These are phyloP conservation scores for Drosophila mauritiana DNA, from an alignment of 1,140 invertebrate species.

Conservation along the genomic window DNA sequence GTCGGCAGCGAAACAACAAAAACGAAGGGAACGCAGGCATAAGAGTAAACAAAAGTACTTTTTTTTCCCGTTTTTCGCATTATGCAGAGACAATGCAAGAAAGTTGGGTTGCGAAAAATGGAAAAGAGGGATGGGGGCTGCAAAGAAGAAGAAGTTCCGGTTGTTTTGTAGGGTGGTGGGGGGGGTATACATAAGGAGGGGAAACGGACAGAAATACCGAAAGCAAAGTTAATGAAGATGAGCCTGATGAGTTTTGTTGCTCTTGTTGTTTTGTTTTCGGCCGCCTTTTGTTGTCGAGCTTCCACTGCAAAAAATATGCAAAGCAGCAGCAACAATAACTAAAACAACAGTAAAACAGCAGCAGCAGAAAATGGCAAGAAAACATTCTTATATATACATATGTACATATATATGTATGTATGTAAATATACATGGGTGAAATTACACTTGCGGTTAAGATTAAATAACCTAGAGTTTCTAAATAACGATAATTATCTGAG, in stretches of 20 bases:
- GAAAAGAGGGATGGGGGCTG: conserved; percentile 9
- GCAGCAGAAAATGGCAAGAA: conserved; percentile 43
- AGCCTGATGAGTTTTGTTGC: conserved; percentile 76
- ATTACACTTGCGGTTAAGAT: conserved; percentile 12
- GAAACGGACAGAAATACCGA: conserved; percentile 48
- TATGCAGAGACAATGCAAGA: conserved; percentile 76
- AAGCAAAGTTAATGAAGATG: conserved; percentile 80
- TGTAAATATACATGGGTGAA: not conserved
- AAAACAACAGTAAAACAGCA: conserved; percentile 33
- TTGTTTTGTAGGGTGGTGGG: not conserved
- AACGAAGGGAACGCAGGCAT: conserved; percentile 70
- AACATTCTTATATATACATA: conserved; percentile 3
- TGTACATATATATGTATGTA: not conserved
- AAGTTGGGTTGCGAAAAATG: conserved; percentile 56
- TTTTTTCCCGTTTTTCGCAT: conserved; percentile 52
- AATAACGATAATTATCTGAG: not conserved
- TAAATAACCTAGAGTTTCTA: not conserved
- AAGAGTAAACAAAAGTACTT: conserved; percentile 77
- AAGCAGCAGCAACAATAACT: conserved; percentile 52
- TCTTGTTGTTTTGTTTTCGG: conserved; percentile 65
- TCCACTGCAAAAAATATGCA: conserved; percentile 75
- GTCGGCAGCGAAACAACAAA: conserved; percentile 50
- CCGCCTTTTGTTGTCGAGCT: conserved; percentile 73
- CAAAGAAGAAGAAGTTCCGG: conserved; percentile 8
- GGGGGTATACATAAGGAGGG: not conserved